Evolutionary conservation across 2,113 vertebrate genomes (phyloP).

Genomic region (Xyliphius kryptos): DNA sequence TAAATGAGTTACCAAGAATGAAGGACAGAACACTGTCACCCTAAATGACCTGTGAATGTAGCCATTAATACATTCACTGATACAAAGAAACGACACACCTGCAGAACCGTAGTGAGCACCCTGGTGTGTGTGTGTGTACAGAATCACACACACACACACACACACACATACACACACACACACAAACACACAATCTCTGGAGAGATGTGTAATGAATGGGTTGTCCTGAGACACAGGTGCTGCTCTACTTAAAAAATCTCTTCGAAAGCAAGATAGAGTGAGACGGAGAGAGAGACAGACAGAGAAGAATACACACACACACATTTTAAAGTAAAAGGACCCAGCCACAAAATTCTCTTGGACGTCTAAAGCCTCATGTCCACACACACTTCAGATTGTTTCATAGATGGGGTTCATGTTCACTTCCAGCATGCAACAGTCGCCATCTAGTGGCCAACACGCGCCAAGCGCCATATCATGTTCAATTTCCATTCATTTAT

Average conservation of each 20-base stretch:
- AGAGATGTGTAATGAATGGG: conserved; percentile 41
- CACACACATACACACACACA: conserved; percentile 15
- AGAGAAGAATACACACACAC: background rate
- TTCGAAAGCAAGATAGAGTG: conserved; percentile 20
- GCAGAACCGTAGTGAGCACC: background rate
- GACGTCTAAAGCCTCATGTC: background rate
- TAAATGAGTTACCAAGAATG: background rate
- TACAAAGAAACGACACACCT: background rate
- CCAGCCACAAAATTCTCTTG: too few species aligned
- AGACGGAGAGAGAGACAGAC: background rate
- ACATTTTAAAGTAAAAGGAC: background rate
- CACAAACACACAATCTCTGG: background rate
- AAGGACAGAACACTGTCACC: background rate
- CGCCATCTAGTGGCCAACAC: conserved; percentile 28
- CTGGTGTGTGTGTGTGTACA: conserved; percentile 6
- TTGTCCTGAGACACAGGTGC: conserved; percentile 40
- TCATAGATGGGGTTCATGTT: background rate
- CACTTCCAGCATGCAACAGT: background rate
- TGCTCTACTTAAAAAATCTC: conserved; percentile 37
- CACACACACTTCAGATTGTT: conserved; percentile 1
- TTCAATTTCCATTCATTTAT: too few species aligned
- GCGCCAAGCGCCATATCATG: too few species aligned
- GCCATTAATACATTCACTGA: background rate
- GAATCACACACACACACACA: conserved; percentile 22
- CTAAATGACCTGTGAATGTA: conserved; percentile 3